phyloP scores from a whole-genome alignment of 2,113 vertebrate species.

The Apeltes quadracus region DNA sequence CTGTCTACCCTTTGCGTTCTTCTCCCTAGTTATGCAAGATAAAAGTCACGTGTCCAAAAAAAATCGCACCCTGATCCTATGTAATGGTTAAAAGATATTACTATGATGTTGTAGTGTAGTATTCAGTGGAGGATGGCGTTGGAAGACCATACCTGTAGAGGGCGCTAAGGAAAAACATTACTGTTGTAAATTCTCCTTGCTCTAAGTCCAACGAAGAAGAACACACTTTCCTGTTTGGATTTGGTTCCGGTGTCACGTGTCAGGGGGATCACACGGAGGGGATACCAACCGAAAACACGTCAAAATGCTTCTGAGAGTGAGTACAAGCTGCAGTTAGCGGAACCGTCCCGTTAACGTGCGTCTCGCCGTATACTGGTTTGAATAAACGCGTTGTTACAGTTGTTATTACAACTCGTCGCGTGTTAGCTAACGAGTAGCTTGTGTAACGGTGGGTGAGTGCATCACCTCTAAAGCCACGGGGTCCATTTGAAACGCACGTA shows the following conservation, averaged over 20 bases:
- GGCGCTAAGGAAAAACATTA: not conserved
- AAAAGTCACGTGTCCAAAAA: too few species aligned
- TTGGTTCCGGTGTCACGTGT: conserved; percentile 53
- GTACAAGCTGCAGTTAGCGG: conserved; percentile 1
- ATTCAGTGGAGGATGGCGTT: not conserved
- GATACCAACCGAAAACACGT: conserved; percentile 4
- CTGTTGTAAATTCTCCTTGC: not conserved
- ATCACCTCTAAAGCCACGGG: not conserved
- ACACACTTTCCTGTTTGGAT: not conserved
- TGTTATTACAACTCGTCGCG: too few species aligned
- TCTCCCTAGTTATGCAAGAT: too few species aligned
- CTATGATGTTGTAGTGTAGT: too few species aligned
- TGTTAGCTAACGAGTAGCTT: conserved; percentile 19
- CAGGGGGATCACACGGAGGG: conserved; percentile 39
- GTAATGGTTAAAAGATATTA: too few species aligned
- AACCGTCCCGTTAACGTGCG: not conserved
- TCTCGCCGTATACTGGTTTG: fast-evolving
- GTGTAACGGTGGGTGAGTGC: conserved; percentile 13
- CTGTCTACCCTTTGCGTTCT: too few species aligned
- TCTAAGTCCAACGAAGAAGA: not conserved
- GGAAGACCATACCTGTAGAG: not conserved
- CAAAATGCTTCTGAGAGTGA: conserved; percentile 77
- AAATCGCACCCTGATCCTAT: not conserved
- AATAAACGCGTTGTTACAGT: fast-evolving
- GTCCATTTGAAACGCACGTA: not conserved